Conservation (phyloP, 2,113 vertebrate genomes). For the Hepsetus odoe region DNA sequence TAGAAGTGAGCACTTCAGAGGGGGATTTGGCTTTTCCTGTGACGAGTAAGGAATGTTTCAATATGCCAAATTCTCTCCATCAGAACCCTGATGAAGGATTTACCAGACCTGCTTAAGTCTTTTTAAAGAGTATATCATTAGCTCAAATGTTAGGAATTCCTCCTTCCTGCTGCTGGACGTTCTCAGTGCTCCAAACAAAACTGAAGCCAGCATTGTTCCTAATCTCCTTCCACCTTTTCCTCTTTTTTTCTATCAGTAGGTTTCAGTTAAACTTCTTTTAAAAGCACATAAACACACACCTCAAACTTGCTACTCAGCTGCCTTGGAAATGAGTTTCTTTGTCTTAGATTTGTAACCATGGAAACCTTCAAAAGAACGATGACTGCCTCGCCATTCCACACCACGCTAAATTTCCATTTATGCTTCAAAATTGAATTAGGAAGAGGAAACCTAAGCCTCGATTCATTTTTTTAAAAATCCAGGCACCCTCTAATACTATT, state of each 20-base stretch:
- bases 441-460: slow-evolving; percentile 15
- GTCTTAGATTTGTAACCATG: slow-evolving; percentile 38
- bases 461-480: neutral
- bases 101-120: neutral
- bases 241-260: slow-evolving; percentile 17
- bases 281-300: slow-evolving; percentile 7
- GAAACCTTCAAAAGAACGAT: slow-evolving; percentile 19
- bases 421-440: slow-evolving; percentile 28
- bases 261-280: neutral
- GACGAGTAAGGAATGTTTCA: neutral
- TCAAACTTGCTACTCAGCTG: neutral
- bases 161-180: neutral
- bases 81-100: neutral
- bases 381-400: neutral
- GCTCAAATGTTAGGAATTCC: neutral
- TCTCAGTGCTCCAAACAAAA: neutral
- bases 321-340: slow-evolving; percentile 35
- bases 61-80: neutral
- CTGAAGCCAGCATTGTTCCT: neutral
- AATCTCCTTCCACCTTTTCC: slow-evolving; percentile 9
- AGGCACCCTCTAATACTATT: neutral
- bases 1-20: neutral
- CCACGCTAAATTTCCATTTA: slow-evolving; percentile 18
- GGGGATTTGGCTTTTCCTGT: neutral
- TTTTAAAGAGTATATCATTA: neutral